Base-by-base conservation (phyloP, 2,113 vertebrate genomes). In the Chamaea fasciata region DNA sequence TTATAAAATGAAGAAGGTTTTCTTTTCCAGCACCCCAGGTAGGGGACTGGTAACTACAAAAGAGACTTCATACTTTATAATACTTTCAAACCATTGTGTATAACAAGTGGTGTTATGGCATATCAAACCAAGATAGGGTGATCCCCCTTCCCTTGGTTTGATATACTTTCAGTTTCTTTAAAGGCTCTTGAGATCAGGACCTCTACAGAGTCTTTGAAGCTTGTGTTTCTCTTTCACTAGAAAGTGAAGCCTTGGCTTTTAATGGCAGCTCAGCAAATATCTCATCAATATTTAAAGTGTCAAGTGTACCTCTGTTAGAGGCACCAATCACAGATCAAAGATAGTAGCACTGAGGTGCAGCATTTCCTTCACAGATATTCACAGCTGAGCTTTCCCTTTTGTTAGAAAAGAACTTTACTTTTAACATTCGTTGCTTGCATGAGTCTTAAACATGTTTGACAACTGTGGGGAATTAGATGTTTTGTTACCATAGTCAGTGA, bases 231-330 rank as follows among this genome's bases (percentile, higher is more conserved):
- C 88, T 97, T 97, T 76, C 84, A 94, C 78, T 93, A 94, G 86
- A 94, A 96, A 97, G 94, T 70, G 89, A 95, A 96, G 47, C 76
- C 73, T 87, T 92, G 91, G 83, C 88, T 95, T 96, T 94, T 97
- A 97, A 97, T 97, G 95, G 93, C 89, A 95, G 89, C 92, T 96
- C 95, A 94, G 93, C 97, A 97, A 97, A 97, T 97, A 96, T 52
- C 95, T 96, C 95, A 97, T 97, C 97, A 97, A 97, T 97, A 97
- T 97, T 97, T 97, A 95, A 97, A 97, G 83, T 97, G 97, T 97
- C 97, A 95, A 95, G 94, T 96, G 94, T 95, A 96, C 96, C 86
- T 96, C 96, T 92, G 83, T 96, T 95, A 97, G 93, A 96, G 90
- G 89, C 95, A 96, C 93, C 96, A 97, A 97, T 96, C 4, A 56